Base-by-base conservation (phyloP, 2,888 invertebrate species). In the Aphodius granarius region DNA sequence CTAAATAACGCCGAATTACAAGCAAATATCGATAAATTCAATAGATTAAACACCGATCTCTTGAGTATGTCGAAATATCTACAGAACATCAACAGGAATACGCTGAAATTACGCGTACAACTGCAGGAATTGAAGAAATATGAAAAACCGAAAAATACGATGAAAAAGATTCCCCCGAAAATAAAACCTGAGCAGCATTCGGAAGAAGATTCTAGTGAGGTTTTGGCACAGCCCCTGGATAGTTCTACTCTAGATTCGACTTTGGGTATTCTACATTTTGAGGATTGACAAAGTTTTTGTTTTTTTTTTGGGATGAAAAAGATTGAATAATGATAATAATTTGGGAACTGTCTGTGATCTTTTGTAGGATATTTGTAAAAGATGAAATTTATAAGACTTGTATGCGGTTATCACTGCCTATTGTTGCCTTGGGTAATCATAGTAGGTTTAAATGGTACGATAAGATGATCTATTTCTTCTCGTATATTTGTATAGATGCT, bases 1-100 rank as follows among this genome's bases (percentile, higher is more conserved):
- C 22, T 72, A 0, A 73, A 22, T n/a, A 63, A 66, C 5, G 76
- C 78, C 72, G 72, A 74, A 71, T 75, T 80, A 19, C 23, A 71
- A 23, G 68, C 22, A 3, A 43, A 78, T 71, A 73, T 80, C 13
- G 43, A 75, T 15, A 66, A 71, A 72, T 73, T 78, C 66, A 17
- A 23, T 5, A 20, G 73, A n/a, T 75, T 77, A n/a, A 79, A 79
- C 70, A 23, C 73, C 15, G 71, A 77, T 43, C 43, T 43, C 6
- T 0, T 43, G 13, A 43, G 13, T 9, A 3, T 43, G 43, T 43
- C 43, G 3, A 43, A 43, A 43, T 2, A 43, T 13, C 43, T 43
- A 43, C 43, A 43, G 3, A 3, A 0, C 43, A 13, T 43, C 4
- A 43, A 43, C 4, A 13, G 43, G 13, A 43, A 43, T 43, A 43